A percentile compares a stretch with the other conserved stretches of the same genome.
Conservation (phyloP, 1,140 invertebrate species). For the Caerostris extrusa region DNA sequence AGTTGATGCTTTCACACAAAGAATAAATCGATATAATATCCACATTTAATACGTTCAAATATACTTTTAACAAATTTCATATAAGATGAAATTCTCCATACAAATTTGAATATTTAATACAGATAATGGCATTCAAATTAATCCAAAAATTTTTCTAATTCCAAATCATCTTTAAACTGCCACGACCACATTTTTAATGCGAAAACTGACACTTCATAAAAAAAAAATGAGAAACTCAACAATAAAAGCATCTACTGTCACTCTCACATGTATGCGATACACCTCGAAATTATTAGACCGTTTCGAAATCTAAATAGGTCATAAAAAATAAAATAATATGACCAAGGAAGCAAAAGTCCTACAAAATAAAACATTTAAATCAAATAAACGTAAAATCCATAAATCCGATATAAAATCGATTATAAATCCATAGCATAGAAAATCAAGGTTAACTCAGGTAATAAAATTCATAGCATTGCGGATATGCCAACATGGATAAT, state of each 20-base stretch:
- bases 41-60: no score
- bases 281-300: constrained; percentile 69
- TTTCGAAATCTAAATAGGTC: constrained; percentile 75
- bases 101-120: no score
- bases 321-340: constrained; percentile 29
- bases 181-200: constrained; percentile 48
- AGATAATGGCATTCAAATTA: neutral
- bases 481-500: constrained; percentile 75
- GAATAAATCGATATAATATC: no score
- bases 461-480: constrained; percentile 66
- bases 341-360: constrained; percentile 30
- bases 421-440: neutral
- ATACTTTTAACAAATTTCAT: no score
- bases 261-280: constrained; percentile 34
- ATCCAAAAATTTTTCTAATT: neutral
- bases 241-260: constrained; percentile 66
- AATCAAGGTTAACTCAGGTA: constrained; percentile 59
- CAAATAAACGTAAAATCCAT: neutral
- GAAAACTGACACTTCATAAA: constrained; percentile 9
- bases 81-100: no score
- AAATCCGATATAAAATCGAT: neutral
- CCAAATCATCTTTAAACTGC: constrained; percentile 3
- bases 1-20: no score
- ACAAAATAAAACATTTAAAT: neutral
- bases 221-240: constrained; percentile 32